Evolutionary conservation across 64 coral and sea anemone genomes (phyloP).

Genomic region (Dendrophyllia cribrosa): DNA sequence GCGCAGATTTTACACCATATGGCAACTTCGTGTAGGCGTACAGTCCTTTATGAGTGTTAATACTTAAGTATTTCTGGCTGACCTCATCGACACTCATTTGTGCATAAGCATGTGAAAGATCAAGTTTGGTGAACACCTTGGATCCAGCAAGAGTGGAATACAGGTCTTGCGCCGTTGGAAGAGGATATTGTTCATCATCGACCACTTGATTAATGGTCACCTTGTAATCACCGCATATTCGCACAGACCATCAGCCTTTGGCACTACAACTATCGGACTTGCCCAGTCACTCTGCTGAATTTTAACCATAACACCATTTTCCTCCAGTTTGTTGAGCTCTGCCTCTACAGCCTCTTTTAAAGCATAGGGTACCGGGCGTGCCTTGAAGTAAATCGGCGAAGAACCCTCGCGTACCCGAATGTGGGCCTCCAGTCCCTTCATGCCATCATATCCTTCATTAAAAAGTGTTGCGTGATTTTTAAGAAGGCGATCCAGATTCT

Average conservation of each 20-base stretch:
- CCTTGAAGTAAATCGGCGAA: constrained; percentile 33
- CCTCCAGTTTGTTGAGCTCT: constrained; percentile 59
- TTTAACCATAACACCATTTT: constrained; percentile 62
- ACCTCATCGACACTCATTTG: constrained; percentile 52
- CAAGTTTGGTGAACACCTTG: constrained; percentile 61
- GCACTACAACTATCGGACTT: constrained; percentile 61
- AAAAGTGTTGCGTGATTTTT: constrained; percentile 33
- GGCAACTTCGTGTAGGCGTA: constrained; percentile 49
- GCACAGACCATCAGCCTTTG: constrained; percentile 63
- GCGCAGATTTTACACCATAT: constrained; percentile 63
- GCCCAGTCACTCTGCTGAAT: constrained; percentile 42
- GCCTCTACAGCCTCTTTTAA: constrained; percentile 67
- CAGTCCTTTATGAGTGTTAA: constrained; percentile 54
- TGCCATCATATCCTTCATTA: constrained; percentile 64
- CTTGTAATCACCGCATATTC: constrained; percentile 70
- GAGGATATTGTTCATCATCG: constrained; percentile 69
- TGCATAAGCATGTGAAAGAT: constrained; percentile 65
- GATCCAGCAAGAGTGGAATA: constrained; percentile 44
- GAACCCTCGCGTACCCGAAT: constrained; percentile 46
- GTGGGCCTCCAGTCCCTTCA: constrained; percentile 63
- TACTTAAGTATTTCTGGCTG: constrained; percentile 40
- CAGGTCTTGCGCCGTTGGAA: constrained; percentile 59
- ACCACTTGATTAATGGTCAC: constrained; percentile 60
- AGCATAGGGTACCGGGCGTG: constrained; percentile 59
- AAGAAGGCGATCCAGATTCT: not conserved